Base-by-base conservation (phyloP, 2,888 invertebrate genomes). In the Metacarcinus magister region DNA sequence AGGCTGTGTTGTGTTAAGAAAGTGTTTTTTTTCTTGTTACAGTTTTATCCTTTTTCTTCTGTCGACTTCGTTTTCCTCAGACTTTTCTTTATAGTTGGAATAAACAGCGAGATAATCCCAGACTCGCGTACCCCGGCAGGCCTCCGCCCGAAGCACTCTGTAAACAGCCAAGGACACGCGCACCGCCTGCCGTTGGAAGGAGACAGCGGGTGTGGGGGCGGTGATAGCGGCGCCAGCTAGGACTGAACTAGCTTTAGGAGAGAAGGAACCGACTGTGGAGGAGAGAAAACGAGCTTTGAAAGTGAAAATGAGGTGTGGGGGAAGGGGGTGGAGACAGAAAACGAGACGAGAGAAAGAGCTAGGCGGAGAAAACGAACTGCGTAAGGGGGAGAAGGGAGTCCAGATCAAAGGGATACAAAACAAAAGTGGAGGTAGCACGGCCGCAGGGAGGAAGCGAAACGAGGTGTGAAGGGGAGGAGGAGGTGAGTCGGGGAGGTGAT, bases 201-300 rank as follows among this genome's bases (percentile, higher is more conserved):
- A 32, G 87, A 39, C 87, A 39, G 87, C 87, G 87, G 87, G 32
- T 32, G 87, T 87, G 87, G 39, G 32, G 87, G 87, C 39, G 87
- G 87, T 87, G 87, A 87, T 87, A 39, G 32, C 32, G 39, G 87
- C 87, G 87, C 13, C 87, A 87, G 39, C 87, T 13, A 39, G 87
- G 87, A 87, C 87, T n/a, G 87, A 87, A 87, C 87, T 87, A 87
- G 87, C 87, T 87, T 87, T 87, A 87, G 87, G 87, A 87, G 87
- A n/a, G 87, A 87, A 39, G 87, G 87, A 87, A 87, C 87, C 32
- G 87, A 39, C 87, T 87, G 39, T 32, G 87, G 32, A 87, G 87
- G 87, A 87, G 39, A 87, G 87, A 87, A 39, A 87, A 87, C 87
- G 87, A 87, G 87, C 87, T 39, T 87, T 87, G 32, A 87, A 87